Base-by-base conservation (phyloP, 1,140 invertebrate species). In the Lutraria rhynchaena region DNA sequence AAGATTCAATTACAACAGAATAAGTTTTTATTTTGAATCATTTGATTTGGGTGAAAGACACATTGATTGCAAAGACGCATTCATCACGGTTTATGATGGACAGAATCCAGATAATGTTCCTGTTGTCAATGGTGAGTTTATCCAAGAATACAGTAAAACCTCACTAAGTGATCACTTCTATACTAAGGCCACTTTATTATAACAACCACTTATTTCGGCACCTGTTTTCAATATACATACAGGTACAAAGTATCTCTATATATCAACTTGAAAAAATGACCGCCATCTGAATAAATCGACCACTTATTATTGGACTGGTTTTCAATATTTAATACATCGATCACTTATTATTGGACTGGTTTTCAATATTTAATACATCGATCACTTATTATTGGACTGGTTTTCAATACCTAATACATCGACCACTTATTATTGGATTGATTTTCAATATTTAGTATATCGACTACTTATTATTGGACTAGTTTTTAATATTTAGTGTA, bases 41-140 rank as follows among this genome's bases (percentile, higher is more conserved):
- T 75, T 60, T 49, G 57, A 75, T 22, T 33, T 75, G 31, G 57
- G 57, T 11, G 5, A 24, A n/a, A 13, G 57, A 27, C 22, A 71
- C 19, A n/a, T 41, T 15, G 2, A 60, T 33, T 75, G 71, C 31
- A 35, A 44, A 17, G 33, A 46, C 11, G 31, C 71, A 2, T 75
- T 44, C 24, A 19, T 75, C 27, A 75, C 71, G 17, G 71, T 75
- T n/a, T 75, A 60, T 29, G 57, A 75, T 29, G 71, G 71, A 27
- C 29, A 60, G 17, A 15, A 46, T 29, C 37, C 55, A 17, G 49
- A 7, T 19, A 29, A 3, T 11, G 4, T 19, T 27, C 19, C 19
- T n/a, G n/a, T 7, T 9, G 27, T 55, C 3, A 31, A 35, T 53
- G 35, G 63, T 29, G 24, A 46, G 13, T 11, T 29, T 3, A 70